These are phyloP conservation scores for Calcarius ornatus DNA, from an alignment of 2,113 vertebrate genomes.

Conservation along the genomic window DNA sequence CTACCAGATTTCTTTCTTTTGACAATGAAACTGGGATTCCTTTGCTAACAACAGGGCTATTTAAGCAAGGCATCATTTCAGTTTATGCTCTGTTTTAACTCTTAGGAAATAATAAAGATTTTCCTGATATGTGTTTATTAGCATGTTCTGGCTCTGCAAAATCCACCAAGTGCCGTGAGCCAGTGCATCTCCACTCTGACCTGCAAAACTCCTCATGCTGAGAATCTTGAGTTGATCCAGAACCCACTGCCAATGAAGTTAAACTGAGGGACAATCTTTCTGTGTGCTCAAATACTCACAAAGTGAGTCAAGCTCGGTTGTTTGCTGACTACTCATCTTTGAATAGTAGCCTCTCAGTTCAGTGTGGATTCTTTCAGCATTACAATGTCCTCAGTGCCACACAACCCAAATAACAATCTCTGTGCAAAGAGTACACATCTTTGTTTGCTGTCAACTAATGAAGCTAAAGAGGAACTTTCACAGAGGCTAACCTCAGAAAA, in stretches of 20 bases:
- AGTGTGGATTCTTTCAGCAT: conserved; percentile 1
- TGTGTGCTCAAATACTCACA: conserved; percentile 13
- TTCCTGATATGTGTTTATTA: background rate
- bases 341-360: conserved; percentile 15
- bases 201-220: background rate
- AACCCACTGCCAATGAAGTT: background rate
- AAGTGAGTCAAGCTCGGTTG: conserved; percentile 6
- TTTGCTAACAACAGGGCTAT: conserved; percentile 7
- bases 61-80: background rate
- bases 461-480: background rate
- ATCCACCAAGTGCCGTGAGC: background rate
- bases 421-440: background rate
- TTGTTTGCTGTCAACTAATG: conserved; percentile 27
- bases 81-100: background rate
- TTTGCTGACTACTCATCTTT: conserved; percentile 44
- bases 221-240: background rate
- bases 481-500: background rate
- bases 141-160: background rate
- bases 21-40: conserved; percentile 7
- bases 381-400: background rate
- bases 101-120: background rate
- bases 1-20: conserved; percentile 12
- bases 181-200: conserved; percentile 24
- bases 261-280: conserved; percentile 19
- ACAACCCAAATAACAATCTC: background rate